These are phyloP conservation scores for Leuciscus idus DNA, from an alignment of 2,113 vertebrate species.

Conservation along the genomic window DNA sequence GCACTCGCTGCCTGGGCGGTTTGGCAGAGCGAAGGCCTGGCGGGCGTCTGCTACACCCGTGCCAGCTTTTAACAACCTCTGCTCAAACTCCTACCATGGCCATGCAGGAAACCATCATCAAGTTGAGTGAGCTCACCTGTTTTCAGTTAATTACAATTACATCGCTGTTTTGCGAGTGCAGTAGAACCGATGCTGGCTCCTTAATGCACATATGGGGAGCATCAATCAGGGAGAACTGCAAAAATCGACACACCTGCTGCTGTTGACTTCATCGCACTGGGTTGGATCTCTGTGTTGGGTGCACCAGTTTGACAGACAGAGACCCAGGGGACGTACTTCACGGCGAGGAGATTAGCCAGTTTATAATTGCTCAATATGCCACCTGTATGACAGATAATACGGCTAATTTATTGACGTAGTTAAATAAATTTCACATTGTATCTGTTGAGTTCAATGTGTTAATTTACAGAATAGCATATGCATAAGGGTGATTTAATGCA, in stretches of 20 bases:
- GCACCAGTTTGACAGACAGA: not conserved
- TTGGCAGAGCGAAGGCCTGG: slow-evolving; percentile 56
- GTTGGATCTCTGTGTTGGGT: slow-evolving; percentile 9
- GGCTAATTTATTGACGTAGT: slow-evolving; percentile 34
- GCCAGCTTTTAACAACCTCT: slow-evolving; percentile 63
- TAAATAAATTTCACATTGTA: slow-evolving; percentile 21
- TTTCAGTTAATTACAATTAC: slow-evolving; percentile 67
- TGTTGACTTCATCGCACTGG: not conserved
- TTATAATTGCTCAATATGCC: slow-evolving; percentile 45
- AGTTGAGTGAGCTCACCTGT: slow-evolving; percentile 65
- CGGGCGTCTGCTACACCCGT: slow-evolving; percentile 45
- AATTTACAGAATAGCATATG: not conserved
- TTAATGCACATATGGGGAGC: slow-evolving; percentile 45
- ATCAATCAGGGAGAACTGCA: slow-evolving; percentile 33
- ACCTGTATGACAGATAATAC: slow-evolving; percentile 28
- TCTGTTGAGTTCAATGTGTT: slow-evolving; percentile 4
- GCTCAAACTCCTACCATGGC: slow-evolving; percentile 55
- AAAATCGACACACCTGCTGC: slow-evolving; percentile 13
- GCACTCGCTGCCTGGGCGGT: slow-evolving; percentile 28
- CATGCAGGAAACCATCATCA: slow-evolving; percentile 57
- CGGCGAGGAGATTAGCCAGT: slow-evolving; percentile 35
- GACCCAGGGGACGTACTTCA: slow-evolving; percentile 14
- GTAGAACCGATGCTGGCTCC: slow-evolving; percentile 34
- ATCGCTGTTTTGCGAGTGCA: slow-evolving; percentile 69
- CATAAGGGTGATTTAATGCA: slow-evolving; percentile 5